These are phyloP conservation scores for Diceros bicornis DNA, from an alignment of 2,797 vertebrate species.

Conservation along the genomic window DNA sequence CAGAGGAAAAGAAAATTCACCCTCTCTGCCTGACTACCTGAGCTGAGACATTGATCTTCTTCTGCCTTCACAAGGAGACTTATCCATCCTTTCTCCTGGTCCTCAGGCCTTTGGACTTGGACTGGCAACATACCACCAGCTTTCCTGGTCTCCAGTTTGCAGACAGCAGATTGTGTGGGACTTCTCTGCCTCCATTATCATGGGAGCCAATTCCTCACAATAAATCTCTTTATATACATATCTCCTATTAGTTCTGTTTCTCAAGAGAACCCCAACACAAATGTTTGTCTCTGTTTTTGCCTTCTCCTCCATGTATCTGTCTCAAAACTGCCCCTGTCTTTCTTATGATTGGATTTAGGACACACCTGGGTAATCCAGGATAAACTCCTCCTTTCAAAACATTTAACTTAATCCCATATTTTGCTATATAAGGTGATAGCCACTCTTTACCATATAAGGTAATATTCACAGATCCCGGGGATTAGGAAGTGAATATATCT, in stretches of 20 bases:
- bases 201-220: no score
- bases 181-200: no score
- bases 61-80: not conserved
- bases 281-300: not conserved
- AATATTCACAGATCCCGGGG: not conserved
- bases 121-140: no score
- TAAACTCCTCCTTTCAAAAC: slow-evolving; percentile 7
- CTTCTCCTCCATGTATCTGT: not conserved
- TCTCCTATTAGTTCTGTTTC: no score
- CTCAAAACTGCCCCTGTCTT: not conserved
- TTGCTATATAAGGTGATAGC: not conserved
- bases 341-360: slow-evolving; percentile 30
- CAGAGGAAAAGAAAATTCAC: not conserved
- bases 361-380: not conserved
- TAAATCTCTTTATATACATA: no score
- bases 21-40: not conserved
- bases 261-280: not conserved
- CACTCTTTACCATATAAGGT: not conserved
- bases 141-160: no score
- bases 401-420: not conserved
- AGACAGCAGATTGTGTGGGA: no score
- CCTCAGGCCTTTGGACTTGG: not conserved
- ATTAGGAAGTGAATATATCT: not conserved
- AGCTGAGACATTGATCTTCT: not conserved
- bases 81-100: not conserved